A percentile compares a stretch with the other conserved stretches of the same genome.
These are phyloP conservation scores for Oryzaephilus surinamensis DNA, from an alignment of 1,140 invertebrate species.

Conservation along the genomic window DNA sequence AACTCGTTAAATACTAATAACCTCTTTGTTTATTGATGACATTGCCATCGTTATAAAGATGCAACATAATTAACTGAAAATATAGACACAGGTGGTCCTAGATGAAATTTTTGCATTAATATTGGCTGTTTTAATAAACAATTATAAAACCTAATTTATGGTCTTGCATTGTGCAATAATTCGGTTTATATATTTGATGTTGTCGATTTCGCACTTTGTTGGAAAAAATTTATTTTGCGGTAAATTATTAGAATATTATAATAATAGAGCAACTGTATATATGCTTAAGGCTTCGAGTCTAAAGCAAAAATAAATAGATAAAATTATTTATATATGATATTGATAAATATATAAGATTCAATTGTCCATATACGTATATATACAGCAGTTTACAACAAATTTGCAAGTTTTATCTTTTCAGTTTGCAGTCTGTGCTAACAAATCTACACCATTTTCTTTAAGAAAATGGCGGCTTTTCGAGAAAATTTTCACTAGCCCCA, in stretches of 20 bases:
- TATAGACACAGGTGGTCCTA: slow-evolving; percentile 13
- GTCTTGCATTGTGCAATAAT: too few relatives aligned
- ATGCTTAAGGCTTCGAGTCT: too few relatives aligned
- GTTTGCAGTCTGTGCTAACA: slow-evolving; percentile 9
- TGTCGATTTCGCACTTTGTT: neutral
- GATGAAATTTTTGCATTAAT: too few relatives aligned
- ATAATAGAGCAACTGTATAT: slow-evolving; percentile 10
- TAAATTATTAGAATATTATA: slow-evolving; percentile 5
- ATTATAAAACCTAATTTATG: too few relatives aligned
- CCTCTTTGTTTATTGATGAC: slow-evolving; percentile 13
- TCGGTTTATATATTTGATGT: neutral
- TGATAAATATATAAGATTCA: slow-evolving; percentile 6
- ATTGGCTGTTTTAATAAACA: too few relatives aligned
- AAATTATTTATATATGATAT: slow-evolving; percentile 13
- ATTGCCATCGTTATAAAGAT: slow-evolving; percentile 12
- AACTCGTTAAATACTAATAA: slow-evolving; percentile 20
- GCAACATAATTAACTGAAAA: slow-evolving; percentile 12
- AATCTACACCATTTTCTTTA: too few relatives aligned
- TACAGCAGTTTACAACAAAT: slow-evolving; percentile 9
- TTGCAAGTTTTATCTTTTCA: slow-evolving; percentile 10
- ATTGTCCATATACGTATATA: slow-evolving; percentile 13
- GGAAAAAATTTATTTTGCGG: too few relatives aligned
- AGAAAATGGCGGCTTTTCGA: too few relatives aligned
- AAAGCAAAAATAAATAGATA: slow-evolving; percentile 15
- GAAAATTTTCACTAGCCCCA: too few relatives aligned